A percentile compares a stretch with the other conserved stretches of the same genome.
Evolutionary conservation across 2,113 vertebrate genomes (phyloP).

Genomic region (Psephotus haematonotus): DNA sequence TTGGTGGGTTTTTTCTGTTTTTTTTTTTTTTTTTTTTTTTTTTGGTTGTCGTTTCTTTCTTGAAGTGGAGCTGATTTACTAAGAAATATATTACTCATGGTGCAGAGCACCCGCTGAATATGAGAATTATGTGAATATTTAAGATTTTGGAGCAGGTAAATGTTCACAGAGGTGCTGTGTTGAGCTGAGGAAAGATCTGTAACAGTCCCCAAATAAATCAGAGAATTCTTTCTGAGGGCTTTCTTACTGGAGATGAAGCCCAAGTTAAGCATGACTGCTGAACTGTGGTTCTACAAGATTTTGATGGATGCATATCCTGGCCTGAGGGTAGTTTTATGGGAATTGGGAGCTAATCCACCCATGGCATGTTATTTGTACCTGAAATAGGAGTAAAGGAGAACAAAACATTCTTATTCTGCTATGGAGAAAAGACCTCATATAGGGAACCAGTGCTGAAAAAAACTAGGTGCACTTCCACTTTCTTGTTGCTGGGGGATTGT

Average conservation of each 20-base stretch:
- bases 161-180: neutral
- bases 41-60: neutral
- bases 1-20: too few relatives aligned
- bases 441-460: neutral
- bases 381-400: neutral
- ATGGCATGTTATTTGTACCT: neutral
- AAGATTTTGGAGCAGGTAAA: neutral
- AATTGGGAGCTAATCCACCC: neutral
- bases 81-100: neutral
- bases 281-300: neutral
- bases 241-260: neutral
- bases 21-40: too few relatives aligned
- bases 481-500: neutral
- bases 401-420: neutral
- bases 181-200: neutral
- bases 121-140: neutral
- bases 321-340: neutral
- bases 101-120: neutral
- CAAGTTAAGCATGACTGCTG: neutral
- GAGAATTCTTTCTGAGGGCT: neutral
- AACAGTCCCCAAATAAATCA: neutral
- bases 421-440: accelerated
- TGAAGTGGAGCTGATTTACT: constrained; percentile 7
- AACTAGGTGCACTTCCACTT: neutral
- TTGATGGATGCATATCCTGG: neutral